A percentile compares a stretch with the other conserved stretches of the same genome.
phyloP scores from a whole-genome alignment of 2,797 vertebrate species.

The Vespertilio murinus region DNA sequence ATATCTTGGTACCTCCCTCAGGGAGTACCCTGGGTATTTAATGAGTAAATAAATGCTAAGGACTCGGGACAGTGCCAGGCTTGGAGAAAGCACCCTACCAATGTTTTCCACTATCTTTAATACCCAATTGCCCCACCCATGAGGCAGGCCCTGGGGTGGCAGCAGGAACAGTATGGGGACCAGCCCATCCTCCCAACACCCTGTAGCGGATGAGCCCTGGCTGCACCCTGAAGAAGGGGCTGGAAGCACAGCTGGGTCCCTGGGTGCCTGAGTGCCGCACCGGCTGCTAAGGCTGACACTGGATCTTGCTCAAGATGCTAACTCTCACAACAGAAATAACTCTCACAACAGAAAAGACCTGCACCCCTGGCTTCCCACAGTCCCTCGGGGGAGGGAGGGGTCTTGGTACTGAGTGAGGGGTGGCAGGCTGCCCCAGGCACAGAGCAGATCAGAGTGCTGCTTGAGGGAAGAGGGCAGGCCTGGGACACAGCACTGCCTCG shows the following conservation, averaged over 20 bases:
- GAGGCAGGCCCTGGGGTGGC: neutral
- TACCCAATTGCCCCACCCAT: neutral
- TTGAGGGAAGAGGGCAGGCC: neutral
- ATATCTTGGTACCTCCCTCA: neutral
- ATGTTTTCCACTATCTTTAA: neutral
- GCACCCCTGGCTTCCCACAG: neutral
- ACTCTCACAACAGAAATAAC: neutral
- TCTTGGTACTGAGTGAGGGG: neutral
- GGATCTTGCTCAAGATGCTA: neutral
- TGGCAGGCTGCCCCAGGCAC: neutral
- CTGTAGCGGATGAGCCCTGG: neutral
- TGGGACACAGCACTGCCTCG: neutral
- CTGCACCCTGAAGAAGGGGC: neutral
- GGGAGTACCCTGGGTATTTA: neutral
- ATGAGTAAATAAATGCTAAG: neutral
- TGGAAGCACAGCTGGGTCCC: neutral
- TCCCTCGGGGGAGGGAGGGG: neutral
- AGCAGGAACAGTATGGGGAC: neutral
- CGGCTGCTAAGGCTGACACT: neutral
- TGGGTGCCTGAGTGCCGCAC: neutral
- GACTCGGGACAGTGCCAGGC: neutral
- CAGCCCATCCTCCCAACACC: neutral
- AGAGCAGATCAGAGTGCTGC: neutral
- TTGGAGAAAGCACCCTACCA: neutral
- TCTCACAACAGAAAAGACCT: rapidly evolving